A percentile compares a stretch with the other conserved stretches of the same genome.
Conservation (phyloP, 53 echinoderm and acorn worm species). For the Actinopyga echinites region DNA sequence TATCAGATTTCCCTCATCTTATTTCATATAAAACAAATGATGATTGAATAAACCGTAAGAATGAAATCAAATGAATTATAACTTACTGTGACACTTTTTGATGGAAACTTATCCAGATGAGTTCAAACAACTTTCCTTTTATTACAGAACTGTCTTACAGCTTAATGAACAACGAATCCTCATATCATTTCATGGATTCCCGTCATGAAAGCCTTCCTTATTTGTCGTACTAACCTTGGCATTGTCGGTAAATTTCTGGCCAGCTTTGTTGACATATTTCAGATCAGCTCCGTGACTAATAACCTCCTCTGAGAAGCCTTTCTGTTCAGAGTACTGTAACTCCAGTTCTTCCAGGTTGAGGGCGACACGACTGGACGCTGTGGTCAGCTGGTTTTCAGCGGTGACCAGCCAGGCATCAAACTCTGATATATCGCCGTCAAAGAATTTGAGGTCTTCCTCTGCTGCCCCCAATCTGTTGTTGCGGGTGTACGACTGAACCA, state of each 20-base stretch:
- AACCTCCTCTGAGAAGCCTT: constrained; percentile 80
- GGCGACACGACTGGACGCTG: constrained; percentile 51
- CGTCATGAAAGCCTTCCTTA: too few species aligned
- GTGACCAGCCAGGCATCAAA: constrained; percentile 78
- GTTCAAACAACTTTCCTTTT: too few species aligned
- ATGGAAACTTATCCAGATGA: too few species aligned
- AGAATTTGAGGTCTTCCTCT: constrained; percentile 71
- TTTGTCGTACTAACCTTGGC: constrained; percentile 61
- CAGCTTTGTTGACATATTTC: constrained; percentile 92
- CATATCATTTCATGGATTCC: too few species aligned
- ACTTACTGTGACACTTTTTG: too few species aligned
- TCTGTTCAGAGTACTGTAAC: constrained; percentile 66
- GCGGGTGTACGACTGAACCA: constrained; percentile 90
- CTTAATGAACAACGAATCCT: too few species aligned
- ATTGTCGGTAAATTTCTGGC: constrained; percentile 93
- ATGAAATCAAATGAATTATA: too few species aligned
- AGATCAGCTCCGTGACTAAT: constrained; percentile 89
- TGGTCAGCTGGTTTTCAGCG: constrained; percentile 68
- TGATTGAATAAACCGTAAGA: too few species aligned
- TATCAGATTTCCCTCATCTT: too few species aligned
- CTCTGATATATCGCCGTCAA: constrained; percentile 68
- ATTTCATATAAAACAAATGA: too few species aligned
- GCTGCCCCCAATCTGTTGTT: constrained; percentile 75
- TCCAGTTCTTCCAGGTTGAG: constrained; percentile 69
- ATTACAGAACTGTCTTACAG: too few species aligned